A percentile compares a stretch with the other conserved stretches of the same genome.
Evolutionary conservation across 2,797 vertebrate species (phyloP).

Genomic region (Sebastes cheni): DNA sequence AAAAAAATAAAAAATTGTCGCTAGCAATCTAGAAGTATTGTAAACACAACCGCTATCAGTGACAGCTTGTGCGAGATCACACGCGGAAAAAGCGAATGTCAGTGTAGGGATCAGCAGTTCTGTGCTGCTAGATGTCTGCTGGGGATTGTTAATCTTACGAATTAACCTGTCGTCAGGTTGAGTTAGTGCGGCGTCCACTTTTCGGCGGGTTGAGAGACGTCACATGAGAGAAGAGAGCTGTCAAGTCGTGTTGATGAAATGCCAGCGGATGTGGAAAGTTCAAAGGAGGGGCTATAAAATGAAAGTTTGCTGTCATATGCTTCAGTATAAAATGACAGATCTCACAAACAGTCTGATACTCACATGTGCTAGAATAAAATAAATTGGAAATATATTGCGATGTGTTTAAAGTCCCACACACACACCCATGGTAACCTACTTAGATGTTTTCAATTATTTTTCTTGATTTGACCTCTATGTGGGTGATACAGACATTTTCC

Average conservation of each 20-base stretch:
- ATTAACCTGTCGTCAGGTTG: conserved; percentile 55
- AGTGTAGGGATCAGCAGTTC: conserved; percentile 23
- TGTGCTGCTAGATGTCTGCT: not conserved
- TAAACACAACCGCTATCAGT: not conserved
- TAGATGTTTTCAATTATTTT: not conserved
- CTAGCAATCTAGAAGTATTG: conserved; percentile 2
- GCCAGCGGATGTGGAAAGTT: conserved; percentile 49
- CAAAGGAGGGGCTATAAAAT: conserved; percentile 45
- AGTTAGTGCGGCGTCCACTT: conserved; percentile 31
- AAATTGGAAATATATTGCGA: not conserved
- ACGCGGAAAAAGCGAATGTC: conserved; percentile 8
- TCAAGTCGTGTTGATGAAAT: conserved; percentile 53
- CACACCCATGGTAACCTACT: not conserved
- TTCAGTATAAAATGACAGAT: conserved; percentile 19
- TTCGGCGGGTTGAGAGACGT: conserved; percentile 28
- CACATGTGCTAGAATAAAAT: not conserved
- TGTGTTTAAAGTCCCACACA: not conserved
- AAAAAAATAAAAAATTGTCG: not conserved
- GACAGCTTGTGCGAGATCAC: conserved; percentile 35
- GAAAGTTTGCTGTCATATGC: conserved; percentile 22
- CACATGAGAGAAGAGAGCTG: conserved; percentile 27
- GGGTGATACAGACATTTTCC: not conserved
- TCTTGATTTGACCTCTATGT: not conserved
- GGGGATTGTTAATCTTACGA: conserved; percentile 34
- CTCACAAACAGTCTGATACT: conserved; percentile 3